These are phyloP conservation scores for Molossus molossus DNA, from an alignment of 2,797 vertebrate species.

Conservation along the genomic window DNA sequence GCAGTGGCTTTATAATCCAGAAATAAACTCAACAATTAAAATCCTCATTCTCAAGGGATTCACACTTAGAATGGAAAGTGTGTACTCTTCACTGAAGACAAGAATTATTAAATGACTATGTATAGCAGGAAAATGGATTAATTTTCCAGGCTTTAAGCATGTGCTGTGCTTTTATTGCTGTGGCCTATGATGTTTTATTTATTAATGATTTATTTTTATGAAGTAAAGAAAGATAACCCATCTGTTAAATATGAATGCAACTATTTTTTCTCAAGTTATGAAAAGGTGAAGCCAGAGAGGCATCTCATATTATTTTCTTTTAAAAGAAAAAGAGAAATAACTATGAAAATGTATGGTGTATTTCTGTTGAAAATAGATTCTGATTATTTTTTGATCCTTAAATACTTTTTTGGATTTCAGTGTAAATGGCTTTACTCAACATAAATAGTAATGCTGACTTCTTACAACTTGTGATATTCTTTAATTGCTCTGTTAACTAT, in stretches of 20 bases:
- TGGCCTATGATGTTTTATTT: conserved; percentile 46
- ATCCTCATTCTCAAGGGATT: background rate
- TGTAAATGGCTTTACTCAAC: background rate
- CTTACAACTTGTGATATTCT: conserved; percentile 30
- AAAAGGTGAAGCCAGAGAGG: background rate
- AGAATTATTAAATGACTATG: background rate
- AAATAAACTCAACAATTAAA: conserved; percentile 28
- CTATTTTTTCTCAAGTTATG: background rate
- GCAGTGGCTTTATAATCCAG: background rate
- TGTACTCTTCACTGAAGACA: background rate
- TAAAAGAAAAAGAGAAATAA: background rate
- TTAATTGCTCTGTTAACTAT: background rate
- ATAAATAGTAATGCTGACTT: conserved; percentile 43
- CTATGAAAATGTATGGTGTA: background rate
- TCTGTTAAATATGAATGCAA: conserved; percentile 19
- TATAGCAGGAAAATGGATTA: conserved; percentile 3
- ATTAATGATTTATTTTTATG: conserved; percentile 38
- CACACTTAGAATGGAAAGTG: background rate
- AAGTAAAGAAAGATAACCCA: conserved; percentile 18
- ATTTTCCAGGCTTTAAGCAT: conserved; percentile 37
- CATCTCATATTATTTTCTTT: background rate
- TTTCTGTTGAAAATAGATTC: conserved; percentile 30
- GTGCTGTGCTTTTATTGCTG: background rate
- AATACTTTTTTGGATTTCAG: background rate
- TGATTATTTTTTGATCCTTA: conserved; percentile 21